A percentile compares a stretch with the other conserved stretches of the same genome.
phyloP scores from a whole-genome alignment of 2,113 vertebrate genomes.

The Daubentonia madagascariensis region DNA sequence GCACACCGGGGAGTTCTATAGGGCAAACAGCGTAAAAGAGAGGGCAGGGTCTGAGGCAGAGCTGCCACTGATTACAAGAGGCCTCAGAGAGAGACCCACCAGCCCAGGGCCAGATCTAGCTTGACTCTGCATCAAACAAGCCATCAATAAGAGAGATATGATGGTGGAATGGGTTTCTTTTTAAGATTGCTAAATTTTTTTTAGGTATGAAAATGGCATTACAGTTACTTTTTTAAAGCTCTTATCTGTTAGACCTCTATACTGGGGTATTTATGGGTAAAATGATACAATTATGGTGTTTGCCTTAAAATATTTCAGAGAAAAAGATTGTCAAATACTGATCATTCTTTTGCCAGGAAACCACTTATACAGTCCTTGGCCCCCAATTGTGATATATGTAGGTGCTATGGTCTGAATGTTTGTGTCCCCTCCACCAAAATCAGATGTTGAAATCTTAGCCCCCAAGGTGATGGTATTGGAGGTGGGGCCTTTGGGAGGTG shows the following conservation, averaged over 20 bases:
- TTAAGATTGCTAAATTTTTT: not conserved
- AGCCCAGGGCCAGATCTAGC: rapidly evolving
- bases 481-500: not conserved
- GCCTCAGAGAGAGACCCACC: not conserved
- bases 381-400: not conserved
- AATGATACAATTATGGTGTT: not conserved
- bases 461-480: not conserved
- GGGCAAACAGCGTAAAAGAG: not conserved
- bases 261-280: not conserved
- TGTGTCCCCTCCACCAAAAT: not conserved
- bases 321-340: not conserved
- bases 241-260: not conserved
- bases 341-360: not conserved
- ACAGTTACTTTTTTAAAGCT: not conserved
- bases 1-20: not conserved
- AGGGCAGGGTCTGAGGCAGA: not conserved
- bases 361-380: not conserved
- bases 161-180: not conserved
- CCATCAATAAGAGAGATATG: not conserved
- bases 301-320: not conserved
- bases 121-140: not conserved
- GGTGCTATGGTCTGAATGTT: not conserved
- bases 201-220: not conserved
- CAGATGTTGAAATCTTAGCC: not conserved
- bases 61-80: not conserved